Evolutionary conservation across 1,140 invertebrate genomes (phyloP).

Genomic region (Rhyacophila brunnea): DNA sequence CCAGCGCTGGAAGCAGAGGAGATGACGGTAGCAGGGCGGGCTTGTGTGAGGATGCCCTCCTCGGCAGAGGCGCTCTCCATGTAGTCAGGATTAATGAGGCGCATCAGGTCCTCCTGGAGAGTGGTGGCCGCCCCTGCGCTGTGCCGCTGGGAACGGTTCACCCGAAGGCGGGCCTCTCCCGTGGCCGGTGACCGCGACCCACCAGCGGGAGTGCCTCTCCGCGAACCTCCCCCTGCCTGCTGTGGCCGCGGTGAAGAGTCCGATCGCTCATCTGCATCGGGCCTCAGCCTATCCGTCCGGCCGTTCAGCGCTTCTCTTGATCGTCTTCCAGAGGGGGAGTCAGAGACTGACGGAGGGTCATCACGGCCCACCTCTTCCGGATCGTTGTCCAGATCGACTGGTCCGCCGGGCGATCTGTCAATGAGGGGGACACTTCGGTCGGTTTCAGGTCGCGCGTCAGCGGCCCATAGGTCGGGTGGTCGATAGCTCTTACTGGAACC

Average conservation of each 20-base stretch:
- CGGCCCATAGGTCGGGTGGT: slow-evolving; percentile 54
- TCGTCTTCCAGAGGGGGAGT: slow-evolving; percentile 6
- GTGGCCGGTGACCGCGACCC: slow-evolving; percentile 27
- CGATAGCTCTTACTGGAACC: slow-evolving; percentile 65
- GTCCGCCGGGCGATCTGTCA: neutral
- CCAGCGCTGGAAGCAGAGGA: slow-evolving; percentile 31
- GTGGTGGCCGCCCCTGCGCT: slow-evolving; percentile 43
- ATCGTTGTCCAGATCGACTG: slow-evolving; percentile 1
- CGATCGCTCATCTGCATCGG: slow-evolving; percentile 7
- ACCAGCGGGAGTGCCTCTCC: slow-evolving; percentile 21
- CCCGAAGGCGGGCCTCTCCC: slow-evolving; percentile 27
- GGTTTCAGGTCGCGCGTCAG: slow-evolving; percentile 23
- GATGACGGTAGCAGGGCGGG: slow-evolving; percentile 70
- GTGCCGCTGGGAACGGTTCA: slow-evolving; percentile 17
- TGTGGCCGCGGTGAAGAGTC: slow-evolving; percentile 21
- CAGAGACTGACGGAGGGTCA: slow-evolving; percentile 3
- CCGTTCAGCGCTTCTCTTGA: slow-evolving; percentile 26
- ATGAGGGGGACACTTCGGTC: slow-evolving; percentile 10
- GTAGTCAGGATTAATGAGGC: slow-evolving; percentile 84
- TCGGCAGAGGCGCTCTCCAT: slow-evolving; percentile 48
- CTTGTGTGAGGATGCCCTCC: slow-evolving; percentile 71
- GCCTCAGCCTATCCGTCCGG: slow-evolving; percentile 17
- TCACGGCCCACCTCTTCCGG: slow-evolving; percentile 13
- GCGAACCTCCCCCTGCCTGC: slow-evolving; percentile 2
- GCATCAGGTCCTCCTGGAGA: slow-evolving; percentile 85